Evolutionary conservation across 2,888 invertebrate species (phyloP).

Genomic region (Eilema sororculum): DNA sequence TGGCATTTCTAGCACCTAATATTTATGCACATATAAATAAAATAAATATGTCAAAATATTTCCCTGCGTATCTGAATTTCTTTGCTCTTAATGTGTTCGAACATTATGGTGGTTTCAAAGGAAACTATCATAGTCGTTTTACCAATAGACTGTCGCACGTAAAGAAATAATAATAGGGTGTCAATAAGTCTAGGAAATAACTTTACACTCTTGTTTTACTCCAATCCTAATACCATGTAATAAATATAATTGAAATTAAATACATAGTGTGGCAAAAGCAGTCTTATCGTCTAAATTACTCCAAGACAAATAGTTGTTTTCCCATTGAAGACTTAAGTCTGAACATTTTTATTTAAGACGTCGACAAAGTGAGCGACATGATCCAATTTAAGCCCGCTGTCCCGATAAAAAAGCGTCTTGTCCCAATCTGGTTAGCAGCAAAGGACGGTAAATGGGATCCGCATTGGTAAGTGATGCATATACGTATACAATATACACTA

Average conservation of each 20-base stretch:
- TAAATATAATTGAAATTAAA: background rate
- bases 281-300: background rate
- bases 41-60: too few relatives aligned
- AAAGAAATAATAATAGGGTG: background rate
- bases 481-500: conserved; percentile 34
- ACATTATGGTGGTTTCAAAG: background rate
- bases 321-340: conserved; percentile 2
- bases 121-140: background rate
- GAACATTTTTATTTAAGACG: conserved; percentile 3
- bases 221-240: background rate
- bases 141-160: background rate
- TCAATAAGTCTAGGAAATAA: background rate
- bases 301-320: background rate
- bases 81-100: too few relatives aligned
- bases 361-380: conserved; percentile 53
- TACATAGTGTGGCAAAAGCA: background rate
- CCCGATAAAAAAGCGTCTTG: conserved; percentile 53
- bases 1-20: too few relatives aligned
- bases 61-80: too few relatives aligned
- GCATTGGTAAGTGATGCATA: conserved; percentile 25
- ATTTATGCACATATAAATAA: too few relatives aligned
- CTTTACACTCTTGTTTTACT: background rate
- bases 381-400: conserved; percentile 63
- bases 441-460: conserved; percentile 43
- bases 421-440: conserved; percentile 47